A percentile compares a stretch with the other conserved stretches of the same genome.
Conservation (phyloP, 2,797 vertebrate species). For the Paramormyrops hopkinsi region DNA sequence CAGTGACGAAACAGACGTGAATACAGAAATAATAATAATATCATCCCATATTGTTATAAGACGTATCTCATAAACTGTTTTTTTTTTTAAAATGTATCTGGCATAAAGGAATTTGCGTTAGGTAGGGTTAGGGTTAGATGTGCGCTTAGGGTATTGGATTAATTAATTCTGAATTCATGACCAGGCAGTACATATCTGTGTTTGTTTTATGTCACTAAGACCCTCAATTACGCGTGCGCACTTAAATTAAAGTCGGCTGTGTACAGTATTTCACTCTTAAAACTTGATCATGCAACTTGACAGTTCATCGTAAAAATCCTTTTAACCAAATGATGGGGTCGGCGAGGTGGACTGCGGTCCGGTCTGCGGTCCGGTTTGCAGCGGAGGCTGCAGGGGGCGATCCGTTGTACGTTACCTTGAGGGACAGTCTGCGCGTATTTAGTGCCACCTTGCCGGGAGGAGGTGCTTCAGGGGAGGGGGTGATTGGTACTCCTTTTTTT, state of each 20-base stretch:
- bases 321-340: not conserved
- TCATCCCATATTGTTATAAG: not conserved
- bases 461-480: slow-evolving; percentile 46
- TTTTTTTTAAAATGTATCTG: not conserved
- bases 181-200: not conserved
- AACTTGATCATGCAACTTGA: slow-evolving; percentile 15
- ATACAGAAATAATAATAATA: not conserved
- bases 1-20: not conserved
- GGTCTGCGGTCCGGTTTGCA: not conserved
- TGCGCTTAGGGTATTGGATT: not conserved
- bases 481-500: slow-evolving; percentile 58
- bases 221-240: not conserved
- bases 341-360: not conserved
- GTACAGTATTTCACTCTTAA: not conserved
- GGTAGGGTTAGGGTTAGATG: not conserved
- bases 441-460: slow-evolving; percentile 56
- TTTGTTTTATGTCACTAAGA: slow-evolving; percentile 5
- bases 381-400: slow-evolving; percentile 27
- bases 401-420: slow-evolving; percentile 43
- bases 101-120: not conserved
- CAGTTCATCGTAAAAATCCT: not conserved
- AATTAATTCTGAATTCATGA: not conserved
- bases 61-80: not conserved
- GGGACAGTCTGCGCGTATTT: slow-evolving; percentile 54
- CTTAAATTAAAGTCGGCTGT: not conserved